Evolutionary conservation across 2,113 vertebrate species (phyloP), one percentile per base, ranked within the genome.

Genomic region (Labeo rohita): DNA sequence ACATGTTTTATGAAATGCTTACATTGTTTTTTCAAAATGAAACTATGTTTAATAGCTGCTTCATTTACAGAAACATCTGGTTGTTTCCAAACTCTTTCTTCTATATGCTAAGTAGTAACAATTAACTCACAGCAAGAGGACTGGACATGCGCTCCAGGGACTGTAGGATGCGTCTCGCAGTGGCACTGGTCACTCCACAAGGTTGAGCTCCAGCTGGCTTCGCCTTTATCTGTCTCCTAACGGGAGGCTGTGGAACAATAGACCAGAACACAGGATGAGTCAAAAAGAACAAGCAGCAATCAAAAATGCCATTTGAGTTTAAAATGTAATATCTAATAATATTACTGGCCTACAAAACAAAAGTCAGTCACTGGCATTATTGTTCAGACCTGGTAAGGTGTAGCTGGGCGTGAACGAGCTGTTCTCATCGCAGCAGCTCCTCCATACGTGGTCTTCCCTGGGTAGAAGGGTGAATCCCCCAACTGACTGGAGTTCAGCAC

Each of bases 81-180:
- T 47, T 8, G 5, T 8, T 47, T 47, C 4, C 3, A 13, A 52
- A 54, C 11, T 52, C 52, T 54, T 52, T 52, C 13, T 54, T 13
- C 61, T 28, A 65, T 0, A 65, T n/a, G 61, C 23, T 12, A 8
- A 59, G 2, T 59, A 5, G 39, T 39, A 39, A 39, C 39, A 15
- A 6, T 13, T 9, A 54, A 93, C 90, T 97, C 93, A 99, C 98
- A 88, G 96, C 95, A 77, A 99, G 93, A 52, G 98, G 98, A 87
- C 97, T 99, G 16, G 98, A 99, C 98, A 99, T 98, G 92, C 97
- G 97, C 93, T 99, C 98, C 93, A 99, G 86, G 0, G 98, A 97
- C 89, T 98, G 96, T 86, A 99, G 92, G 91, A 99, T 99, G 75
- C 98, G 96, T 10, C 97, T 95, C 0, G 98, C 98, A 49, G 98